These are phyloP conservation scores for Berghia stephanieae DNA, from an alignment of 1,140 invertebrate genomes.

Conservation along the genomic window DNA sequence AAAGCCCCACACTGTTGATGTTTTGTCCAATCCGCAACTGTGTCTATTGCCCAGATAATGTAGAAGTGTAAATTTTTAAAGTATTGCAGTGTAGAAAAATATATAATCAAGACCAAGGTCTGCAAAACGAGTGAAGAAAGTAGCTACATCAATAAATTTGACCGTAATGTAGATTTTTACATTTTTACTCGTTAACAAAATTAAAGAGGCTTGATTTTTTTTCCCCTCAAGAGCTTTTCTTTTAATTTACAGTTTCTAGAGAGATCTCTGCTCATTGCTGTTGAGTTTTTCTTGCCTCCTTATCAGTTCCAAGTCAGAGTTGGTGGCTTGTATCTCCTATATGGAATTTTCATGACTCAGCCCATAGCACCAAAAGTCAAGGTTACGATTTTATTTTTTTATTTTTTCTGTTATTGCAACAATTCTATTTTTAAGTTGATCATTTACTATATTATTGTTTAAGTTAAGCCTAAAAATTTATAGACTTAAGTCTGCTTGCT, in stretches of 20 bases:
- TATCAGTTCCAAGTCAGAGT: slow-evolving; percentile 44
- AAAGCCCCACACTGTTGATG: no score
- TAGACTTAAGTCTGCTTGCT: no score
- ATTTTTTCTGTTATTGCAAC: no score
- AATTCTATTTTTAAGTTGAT: no score
- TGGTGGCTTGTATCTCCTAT: slow-evolving; percentile 42
- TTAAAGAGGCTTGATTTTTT: not conserved
- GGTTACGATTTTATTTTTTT: no score
- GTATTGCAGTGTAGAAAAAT: not conserved
- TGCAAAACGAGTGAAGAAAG: no score
- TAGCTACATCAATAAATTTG: no score
- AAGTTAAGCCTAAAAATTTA: no score
- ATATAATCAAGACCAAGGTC: not conserved
- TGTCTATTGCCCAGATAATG: no score
- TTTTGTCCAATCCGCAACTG: no score
- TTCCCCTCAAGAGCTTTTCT: not conserved
- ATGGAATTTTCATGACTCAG: slow-evolving; percentile 42
- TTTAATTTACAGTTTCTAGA: slow-evolving; percentile 42
- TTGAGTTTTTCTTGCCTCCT: slow-evolving; percentile 40
- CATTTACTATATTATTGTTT: no score
- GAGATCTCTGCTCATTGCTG: slow-evolving; percentile 34
- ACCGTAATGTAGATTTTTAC: not conserved
- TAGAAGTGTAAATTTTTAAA: not conserved
- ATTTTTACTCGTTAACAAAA: not conserved
- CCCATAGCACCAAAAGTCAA: slow-evolving; percentile 36